A percentile compares a stretch with the other conserved stretches of the same genome.
These are phyloP conservation scores for Lipophrys pholis DNA, from an alignment of 2,113 vertebrate species.

Conservation along the genomic window DNA sequence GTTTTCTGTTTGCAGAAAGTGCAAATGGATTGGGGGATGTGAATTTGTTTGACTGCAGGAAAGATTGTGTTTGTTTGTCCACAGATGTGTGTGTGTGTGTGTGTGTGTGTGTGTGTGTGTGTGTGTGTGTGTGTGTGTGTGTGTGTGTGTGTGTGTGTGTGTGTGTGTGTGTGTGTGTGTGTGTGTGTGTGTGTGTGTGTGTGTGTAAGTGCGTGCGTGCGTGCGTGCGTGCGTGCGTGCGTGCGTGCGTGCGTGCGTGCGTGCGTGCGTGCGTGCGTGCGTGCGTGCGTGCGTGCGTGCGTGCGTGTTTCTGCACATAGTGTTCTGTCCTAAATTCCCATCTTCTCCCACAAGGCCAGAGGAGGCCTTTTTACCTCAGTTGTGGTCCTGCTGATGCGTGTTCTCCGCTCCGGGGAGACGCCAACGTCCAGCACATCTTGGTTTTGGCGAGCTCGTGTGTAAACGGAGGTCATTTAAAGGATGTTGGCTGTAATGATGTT, in stretches of 20 bases:
- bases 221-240: too few species aligned
- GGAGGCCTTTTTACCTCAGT: constrained; percentile 40
- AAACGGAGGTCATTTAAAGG: constrained; percentile 22
- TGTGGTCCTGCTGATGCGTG: constrained; percentile 41
- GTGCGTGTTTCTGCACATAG: not conserved
- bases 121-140: too few species aligned
- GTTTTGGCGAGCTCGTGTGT: constrained; percentile 12
- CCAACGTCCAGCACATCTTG: not conserved
- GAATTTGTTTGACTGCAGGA: constrained; percentile 10
- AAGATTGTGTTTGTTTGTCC: constrained; percentile 14
- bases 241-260: too few species aligned
- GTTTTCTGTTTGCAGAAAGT: not conserved
- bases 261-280: not conserved
- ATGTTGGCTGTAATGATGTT: constrained; percentile 15
- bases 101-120: too few species aligned
- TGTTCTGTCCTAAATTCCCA: constrained; percentile 52
- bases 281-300: not conserved
- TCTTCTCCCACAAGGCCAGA: constrained; percentile 44
- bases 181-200: not conserved
- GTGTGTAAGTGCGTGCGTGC: not conserved
- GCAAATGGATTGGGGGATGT: constrained; percentile 2
- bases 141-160: not conserved
- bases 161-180: not conserved
- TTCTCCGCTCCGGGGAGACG: too few species aligned
- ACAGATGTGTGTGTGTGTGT: constrained; percentile 1